Evolutionary conservation across 2,888 invertebrate species (phyloP).

Genomic region (Cryptops parisi): DNA sequence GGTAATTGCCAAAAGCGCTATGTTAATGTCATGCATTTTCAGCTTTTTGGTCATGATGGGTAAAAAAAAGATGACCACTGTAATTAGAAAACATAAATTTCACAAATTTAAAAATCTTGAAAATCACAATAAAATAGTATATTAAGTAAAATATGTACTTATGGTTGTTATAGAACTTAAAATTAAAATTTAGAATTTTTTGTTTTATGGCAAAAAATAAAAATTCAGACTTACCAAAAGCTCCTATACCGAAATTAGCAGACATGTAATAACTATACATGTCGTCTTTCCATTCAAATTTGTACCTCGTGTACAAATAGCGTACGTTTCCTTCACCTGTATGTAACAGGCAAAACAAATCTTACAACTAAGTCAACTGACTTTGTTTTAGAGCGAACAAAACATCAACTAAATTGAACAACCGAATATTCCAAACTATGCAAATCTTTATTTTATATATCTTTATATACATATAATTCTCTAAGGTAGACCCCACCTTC

Average conservation of each 20-base stretch:
- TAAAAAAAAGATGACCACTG: constrained; percentile 5
- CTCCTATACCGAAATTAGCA: background rate
- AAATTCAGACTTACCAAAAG: constrained; percentile 12
- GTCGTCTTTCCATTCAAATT: constrained; percentile 9
- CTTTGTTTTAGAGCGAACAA: too few relatives aligned
- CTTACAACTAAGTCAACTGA: too few relatives aligned
- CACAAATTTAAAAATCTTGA: too few relatives aligned
- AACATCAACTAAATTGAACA: too few relatives aligned
- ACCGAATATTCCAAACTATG: background rate
- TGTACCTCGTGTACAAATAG: constrained; percentile 3
- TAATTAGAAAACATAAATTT: background rate
- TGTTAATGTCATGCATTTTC: background rate
- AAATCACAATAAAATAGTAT: too few relatives aligned
- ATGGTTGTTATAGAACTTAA: too few relatives aligned
- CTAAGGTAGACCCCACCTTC: too few relatives aligned
- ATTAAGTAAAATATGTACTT: too few relatives aligned
- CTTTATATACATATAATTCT: too few relatives aligned
- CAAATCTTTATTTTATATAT: background rate
- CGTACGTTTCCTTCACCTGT: constrained; percentile 12
- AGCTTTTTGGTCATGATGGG: constrained; percentile 2
- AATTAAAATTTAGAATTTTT: too few relatives aligned
- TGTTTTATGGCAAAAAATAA: too few relatives aligned
- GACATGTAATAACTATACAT: constrained; percentile 5
- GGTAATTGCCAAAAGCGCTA: constrained; percentile 1
- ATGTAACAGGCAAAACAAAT: background rate